Evolutionary conservation across 1,140 invertebrate species (phyloP).

Genomic region (Geopemphigus sp.): DNA sequence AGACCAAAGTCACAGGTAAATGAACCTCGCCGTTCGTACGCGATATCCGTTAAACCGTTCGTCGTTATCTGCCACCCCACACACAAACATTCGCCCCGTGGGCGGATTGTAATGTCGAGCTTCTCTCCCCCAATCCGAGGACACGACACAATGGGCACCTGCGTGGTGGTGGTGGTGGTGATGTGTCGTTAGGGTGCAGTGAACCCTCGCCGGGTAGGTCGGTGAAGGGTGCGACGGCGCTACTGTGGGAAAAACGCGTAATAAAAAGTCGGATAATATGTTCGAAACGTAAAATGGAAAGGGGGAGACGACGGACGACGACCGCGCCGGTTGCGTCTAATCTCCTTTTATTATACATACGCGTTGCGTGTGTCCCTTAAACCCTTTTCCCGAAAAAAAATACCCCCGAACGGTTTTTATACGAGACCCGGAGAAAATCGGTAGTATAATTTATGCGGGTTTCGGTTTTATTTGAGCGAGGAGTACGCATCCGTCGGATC

Average conservation of each 20-base stretch:
- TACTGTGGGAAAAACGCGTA: slow-evolving; percentile 46
- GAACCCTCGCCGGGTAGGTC: slow-evolving; percentile 14
- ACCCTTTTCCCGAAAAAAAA: slow-evolving; percentile 10
- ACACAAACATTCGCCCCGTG: background rate
- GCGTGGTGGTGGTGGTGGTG: background rate
- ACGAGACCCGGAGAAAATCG: background rate
- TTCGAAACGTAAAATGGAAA: background rate
- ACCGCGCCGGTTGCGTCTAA: background rate
- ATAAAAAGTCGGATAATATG: slow-evolving; percentile 23
- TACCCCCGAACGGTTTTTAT: background rate
- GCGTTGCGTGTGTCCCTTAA: background rate
- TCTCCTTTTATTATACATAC: background rate
- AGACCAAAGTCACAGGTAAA: slow-evolving; percentile 37
- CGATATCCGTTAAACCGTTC: too few species aligned
- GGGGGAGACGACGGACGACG: background rate
- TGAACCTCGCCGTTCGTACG: too few species aligned
- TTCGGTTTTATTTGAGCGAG: background rate
- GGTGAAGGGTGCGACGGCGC: background rate
- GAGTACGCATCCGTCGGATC: background rate
- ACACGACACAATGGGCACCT: slow-evolving; percentile 42
- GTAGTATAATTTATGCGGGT: slow-evolving; percentile 6
- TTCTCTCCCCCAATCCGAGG: background rate
- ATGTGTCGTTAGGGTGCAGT: slow-evolving; percentile 39
- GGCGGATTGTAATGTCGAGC: slow-evolving; percentile 2
- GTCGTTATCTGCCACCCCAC: too few species aligned